phyloP scores from a whole-genome alignment of 2,797 vertebrate genomes.

The Chromobotia macracanthus region DNA sequence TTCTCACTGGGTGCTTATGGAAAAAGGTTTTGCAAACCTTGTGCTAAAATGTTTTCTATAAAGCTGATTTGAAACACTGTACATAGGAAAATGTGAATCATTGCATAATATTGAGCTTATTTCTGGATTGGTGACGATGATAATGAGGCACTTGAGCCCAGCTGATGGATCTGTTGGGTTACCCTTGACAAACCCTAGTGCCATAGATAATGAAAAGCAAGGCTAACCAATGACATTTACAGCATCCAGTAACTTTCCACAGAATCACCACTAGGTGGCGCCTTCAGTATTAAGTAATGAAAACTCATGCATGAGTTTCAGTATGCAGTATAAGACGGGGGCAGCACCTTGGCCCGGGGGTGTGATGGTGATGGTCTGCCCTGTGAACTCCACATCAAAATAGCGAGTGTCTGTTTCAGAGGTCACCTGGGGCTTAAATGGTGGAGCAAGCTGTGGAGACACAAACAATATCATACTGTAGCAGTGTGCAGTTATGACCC shows the following conservation, averaged over 20 bases:
- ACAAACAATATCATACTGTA: conserved; percentile 55
- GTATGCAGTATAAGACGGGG: background rate
- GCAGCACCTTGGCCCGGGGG: conserved; percentile 94
- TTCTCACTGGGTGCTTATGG: too few relatives aligned
- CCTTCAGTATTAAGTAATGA: background rate
- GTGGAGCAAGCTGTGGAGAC: conserved; percentile 85
- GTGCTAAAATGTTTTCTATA: too few relatives aligned
- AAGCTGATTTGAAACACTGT: too few relatives aligned
- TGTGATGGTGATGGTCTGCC: conserved; percentile 97
- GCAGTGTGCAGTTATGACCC: background rate
- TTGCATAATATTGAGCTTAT: too few relatives aligned
- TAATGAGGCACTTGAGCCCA: too few relatives aligned
- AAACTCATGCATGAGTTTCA: background rate
- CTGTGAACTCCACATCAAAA: conserved; percentile 98
- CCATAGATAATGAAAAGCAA: background rate
- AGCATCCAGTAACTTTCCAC: background rate
- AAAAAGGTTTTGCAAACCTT: too few relatives aligned
- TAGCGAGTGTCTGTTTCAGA: conserved; percentile 97
- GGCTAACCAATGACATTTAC: background rate
- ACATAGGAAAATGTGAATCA: too few relatives aligned
- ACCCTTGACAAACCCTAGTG: background rate
- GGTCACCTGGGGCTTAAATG: conserved; percentile 96
- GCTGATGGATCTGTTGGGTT: too few relatives aligned
- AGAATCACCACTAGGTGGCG: conserved; percentile 17
- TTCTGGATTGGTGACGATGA: too few relatives aligned